Evolutionary conservation across 2,888 invertebrate species (phyloP), one percentile per base, ranked within the genome.

Genomic region (Glyphotaelius pellucidus): DNA sequence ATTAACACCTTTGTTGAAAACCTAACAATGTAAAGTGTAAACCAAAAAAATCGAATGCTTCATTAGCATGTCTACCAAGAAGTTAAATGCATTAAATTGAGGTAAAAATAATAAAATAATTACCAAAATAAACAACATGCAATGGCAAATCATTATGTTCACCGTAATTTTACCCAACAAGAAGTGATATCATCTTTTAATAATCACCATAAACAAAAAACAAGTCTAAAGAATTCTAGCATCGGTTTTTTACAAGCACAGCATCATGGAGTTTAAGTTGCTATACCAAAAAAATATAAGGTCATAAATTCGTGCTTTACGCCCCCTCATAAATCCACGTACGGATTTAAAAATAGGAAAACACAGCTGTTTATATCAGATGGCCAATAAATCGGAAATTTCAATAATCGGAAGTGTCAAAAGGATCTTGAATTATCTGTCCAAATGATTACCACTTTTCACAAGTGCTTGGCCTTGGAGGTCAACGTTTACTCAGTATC

Each of bases 151-250:
- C 2, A 67, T 87, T 67, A 52, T 15, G 19, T 31, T 14, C 4
- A 30, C 31, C 30, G 30, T 31, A 87, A 12, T 87, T 87, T 87
- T 87, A 31, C 87, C 52, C 47, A 67, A n/a, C 31, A 31, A 30
- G 52, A n/a, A n/a, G 30, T 87, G 87, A 87, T 47, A 87, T 87
- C 87, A 87, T 87, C 35, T 32, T 81, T 35, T 5, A 67, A 67
- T 67, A 67, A n/a, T 67, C 25, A n/a, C 25, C 67, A 67, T 67
- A 67, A n/a, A 67, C 67, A 67, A 67, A 47, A 67, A n/a, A 67
- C 25, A n/a, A 2, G 9, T 25, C 25, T 67, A 67, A 67, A 67
- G 25, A n/a, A 7, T 67, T 67, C 67, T 25, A 67, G 7, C 9
- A 67, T 25, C 4, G 25, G 67, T 67, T 67, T 67, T 67, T 67